Conservation (phyloP, 2,888 invertebrate genomes). For the Dryomyza anilis region DNA sequence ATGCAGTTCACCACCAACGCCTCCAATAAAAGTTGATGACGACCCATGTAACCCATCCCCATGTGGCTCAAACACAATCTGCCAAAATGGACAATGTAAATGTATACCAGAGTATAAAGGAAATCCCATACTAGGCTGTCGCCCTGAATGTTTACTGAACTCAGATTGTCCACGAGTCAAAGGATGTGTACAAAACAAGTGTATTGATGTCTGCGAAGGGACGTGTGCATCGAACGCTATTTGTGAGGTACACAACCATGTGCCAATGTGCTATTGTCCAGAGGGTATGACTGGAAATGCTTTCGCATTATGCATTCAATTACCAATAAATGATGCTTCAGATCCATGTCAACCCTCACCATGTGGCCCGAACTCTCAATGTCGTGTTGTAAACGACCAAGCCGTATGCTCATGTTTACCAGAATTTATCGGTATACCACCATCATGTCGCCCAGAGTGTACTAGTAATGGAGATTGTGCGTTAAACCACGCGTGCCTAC, state of each 20-base stretch:
- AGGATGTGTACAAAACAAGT: constrained; percentile 72
- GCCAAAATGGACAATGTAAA: constrained; percentile 73
- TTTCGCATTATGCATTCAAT: constrained; percentile 67
- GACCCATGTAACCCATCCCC: constrained; percentile 76
- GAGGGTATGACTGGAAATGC: constrained; percentile 73
- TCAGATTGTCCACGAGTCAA: constrained; percentile 70
- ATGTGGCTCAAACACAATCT: constrained; percentile 71
- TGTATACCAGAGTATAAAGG: constrained; percentile 70
- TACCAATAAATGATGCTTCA: constrained; percentile 49
- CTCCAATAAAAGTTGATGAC: constrained; percentile 57
- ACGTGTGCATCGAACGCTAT: constrained; percentile 74
- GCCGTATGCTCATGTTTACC: constrained; percentile 78
- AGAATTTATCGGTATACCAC: constrained; percentile 76
- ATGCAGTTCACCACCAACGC: constrained; percentile 64
- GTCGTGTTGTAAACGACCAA: constrained; percentile 71
- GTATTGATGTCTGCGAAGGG: constrained; percentile 72
- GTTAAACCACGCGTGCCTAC: constrained; percentile 75
- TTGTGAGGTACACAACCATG: constrained; percentile 75
- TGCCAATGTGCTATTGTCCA: constrained; percentile 74
- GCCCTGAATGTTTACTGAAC: constrained; percentile 74
- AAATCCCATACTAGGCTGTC: constrained; percentile 70
- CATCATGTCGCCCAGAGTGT: constrained; percentile 79
- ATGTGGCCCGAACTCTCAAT: constrained; percentile 78
- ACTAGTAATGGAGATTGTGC: constrained; percentile 77
- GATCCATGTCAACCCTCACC: constrained; percentile 74